Evolutionary conservation across 2,888 invertebrate genomes (phyloP), one percentile per base, ranked within the genome.

Genomic region (Amphipoea lucens): DNA sequence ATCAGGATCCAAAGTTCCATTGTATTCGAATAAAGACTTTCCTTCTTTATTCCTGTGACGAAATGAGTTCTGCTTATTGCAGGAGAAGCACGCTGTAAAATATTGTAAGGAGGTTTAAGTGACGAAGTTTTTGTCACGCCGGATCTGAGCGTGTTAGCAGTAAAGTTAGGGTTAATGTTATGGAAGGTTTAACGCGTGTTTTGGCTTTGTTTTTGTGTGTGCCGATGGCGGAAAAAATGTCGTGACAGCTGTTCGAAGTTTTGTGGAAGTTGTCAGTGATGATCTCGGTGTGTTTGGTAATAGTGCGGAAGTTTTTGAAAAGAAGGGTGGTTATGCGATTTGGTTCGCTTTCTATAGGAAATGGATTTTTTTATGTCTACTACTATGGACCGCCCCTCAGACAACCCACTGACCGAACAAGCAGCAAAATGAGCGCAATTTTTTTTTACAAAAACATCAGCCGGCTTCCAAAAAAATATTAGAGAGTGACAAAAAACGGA

Each of bases 41-140:
- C 81, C 87, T 90, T 85, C 90, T 92, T 93, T 92, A 93, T 91
- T 88, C 83, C 79, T 80, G 82, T 87, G 87, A 90, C 87, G 87
- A 92, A 93, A 93, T 92, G 90, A 92, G 91, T 89, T 92, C 85
- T 88, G 80, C 88, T 87, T 90, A 88, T 86, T 87, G 86, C 83
- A 71, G 73, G 42, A 84, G 77, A 60, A 82, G 54, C 69, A 68
- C 48, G 78, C 60, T 83, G 88, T 88, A 81, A 88, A 88, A 87
- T 86, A 88, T 86, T 85, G 86, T 78, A 78, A 86, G 87, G 77
- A 77, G 80, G 81, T 80, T 69, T 85, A 76, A 85, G 74, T 78
- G 79, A 79, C 78, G 65, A 85, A 84, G 85, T 83, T 89, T 82
- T 74, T 84, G 82, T 82, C 84, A 82, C 78, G 85, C 78, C 40